Base-by-base conservation (phyloP, 2,797 vertebrate species). In the Silurus aristotelis region DNA sequence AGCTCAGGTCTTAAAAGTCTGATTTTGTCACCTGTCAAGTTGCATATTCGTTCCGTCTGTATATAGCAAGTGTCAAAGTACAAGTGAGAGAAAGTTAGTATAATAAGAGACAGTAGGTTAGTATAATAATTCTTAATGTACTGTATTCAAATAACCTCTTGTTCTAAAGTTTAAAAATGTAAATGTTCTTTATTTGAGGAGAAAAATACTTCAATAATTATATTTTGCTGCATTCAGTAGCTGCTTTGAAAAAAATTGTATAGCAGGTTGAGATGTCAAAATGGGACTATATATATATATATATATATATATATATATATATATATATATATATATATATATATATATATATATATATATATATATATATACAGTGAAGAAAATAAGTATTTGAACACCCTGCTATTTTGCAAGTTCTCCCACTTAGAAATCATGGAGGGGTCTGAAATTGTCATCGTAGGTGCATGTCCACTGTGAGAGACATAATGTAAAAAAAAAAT, bases 1-100 rank as follows among this genome's bases (percentile, higher is more conserved):
- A 66, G 70, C 27, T 82, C 61, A 75, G 75, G 20, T 75, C 31
- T 82, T 85, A 75, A 48, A 75, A 13, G 38, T 66, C 79, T 66
- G n/a, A 81, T 12, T 15, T 61, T 75, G 71, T 38, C 70, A 66
- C 60, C 70, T 61, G 58, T 78, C 19, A 77, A 77, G 73, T 58
- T 77, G 25, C 55, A 58, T 58, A 9, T 19, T 60, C 55, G 56
- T 58, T 58, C 55, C 9, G 10, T 38, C 52, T 38, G 73, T 58
- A 58, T 77, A 31, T 31, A 60, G 2, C 25, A 77, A 61, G 58
- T 79, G 83, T 19, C 63, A 78, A 68, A n/a, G 13, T 79, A 20
- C 67, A 63, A 61, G 10, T 80, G 66, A 80, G 64, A 80, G 10
- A 48, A 76, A 71, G 75, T 17, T 22, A 20, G 5, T 60, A 20